Conservation (phyloP, 2,888 invertebrate species). For the Spatulosminthurus flaviceps region DNA sequence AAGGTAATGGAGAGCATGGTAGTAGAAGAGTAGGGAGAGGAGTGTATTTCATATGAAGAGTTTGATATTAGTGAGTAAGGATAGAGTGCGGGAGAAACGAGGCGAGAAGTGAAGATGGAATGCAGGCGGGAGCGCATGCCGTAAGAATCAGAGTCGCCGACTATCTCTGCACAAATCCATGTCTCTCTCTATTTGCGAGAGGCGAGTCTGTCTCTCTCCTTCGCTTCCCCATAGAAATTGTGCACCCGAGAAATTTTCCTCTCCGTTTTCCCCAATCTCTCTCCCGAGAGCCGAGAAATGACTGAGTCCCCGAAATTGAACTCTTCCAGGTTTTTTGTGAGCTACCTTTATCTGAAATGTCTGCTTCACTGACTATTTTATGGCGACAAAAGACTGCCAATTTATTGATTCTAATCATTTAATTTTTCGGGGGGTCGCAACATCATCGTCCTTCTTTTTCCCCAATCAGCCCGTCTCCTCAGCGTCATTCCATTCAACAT, state of each 20-base stretch:
- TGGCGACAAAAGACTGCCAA: conserved; percentile 64
- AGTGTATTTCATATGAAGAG: background rate
- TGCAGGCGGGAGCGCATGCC: conserved; percentile 36
- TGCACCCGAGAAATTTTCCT: conserved; percentile 54
- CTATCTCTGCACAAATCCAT: conserved; percentile 36
- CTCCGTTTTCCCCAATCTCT: conserved; percentile 53
- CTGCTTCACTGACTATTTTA: conserved; percentile 63
- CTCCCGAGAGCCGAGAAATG: conserved; percentile 54
- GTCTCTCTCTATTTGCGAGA: conserved; percentile 21
- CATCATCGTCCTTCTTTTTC: conserved; percentile 49
- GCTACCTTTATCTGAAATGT: conserved; percentile 60
- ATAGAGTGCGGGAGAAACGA: conserved; percentile 24
- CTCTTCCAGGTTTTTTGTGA: conserved; percentile 57
- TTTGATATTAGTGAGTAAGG: background rate
- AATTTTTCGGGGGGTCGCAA: conserved; percentile 63
- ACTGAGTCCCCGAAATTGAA: conserved; percentile 61
- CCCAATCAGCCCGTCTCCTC: conserved; percentile 41
- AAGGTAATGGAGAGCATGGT: no score
- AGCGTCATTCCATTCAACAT: conserved; percentile 40
- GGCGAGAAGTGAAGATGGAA: conserved; percentile 26
- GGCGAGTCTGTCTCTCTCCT: conserved; percentile 26
- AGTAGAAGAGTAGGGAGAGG: background rate
- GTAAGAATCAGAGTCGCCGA: conserved; percentile 28
- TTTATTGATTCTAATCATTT: conserved; percentile 64
- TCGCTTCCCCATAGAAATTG: conserved; percentile 23